Evolutionary conservation across 2,113 vertebrate genomes (phyloP).

Genomic region (Cichladusa arquata): DNA sequence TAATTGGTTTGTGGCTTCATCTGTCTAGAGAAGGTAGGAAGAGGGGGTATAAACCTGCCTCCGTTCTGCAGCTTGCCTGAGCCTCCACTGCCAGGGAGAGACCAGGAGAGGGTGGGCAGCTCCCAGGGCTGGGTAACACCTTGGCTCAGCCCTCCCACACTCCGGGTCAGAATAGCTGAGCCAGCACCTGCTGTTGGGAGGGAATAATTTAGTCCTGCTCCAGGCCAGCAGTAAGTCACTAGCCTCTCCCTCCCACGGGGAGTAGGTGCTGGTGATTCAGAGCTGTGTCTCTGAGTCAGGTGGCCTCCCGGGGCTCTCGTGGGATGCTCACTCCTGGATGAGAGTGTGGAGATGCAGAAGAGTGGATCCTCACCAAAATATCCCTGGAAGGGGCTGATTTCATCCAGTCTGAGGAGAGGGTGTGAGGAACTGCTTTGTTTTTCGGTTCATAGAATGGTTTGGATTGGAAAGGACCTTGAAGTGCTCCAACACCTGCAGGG

Average conservation of each 20-base stretch:
- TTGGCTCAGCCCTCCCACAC: slow-evolving; percentile 7
- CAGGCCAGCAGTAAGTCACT: not conserved
- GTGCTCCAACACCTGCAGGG: accelerated
- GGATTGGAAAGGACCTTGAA: not conserved
- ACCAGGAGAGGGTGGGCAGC: not conserved
- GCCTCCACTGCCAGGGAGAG: not conserved
- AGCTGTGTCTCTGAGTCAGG: slow-evolving; percentile 36
- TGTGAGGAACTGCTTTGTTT: not conserved
- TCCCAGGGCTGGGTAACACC: slow-evolving; percentile 20
- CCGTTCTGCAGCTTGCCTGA: not conserved
- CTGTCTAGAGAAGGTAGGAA: not conserved
- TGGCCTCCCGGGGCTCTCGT: not conserved
- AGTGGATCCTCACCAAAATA: not conserved
- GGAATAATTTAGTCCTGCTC: not conserved
- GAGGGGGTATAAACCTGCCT: not conserved
- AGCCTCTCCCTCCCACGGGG: slow-evolving; percentile 10
- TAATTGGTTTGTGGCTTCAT: not conserved
- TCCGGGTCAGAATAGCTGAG: slow-evolving; percentile 19
- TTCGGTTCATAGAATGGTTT: not conserved
- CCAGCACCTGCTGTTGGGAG: not conserved
- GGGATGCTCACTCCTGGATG: not conserved
- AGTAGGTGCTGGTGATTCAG: slow-evolving; percentile 57
- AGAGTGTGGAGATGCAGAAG: not conserved
- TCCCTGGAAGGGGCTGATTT: not conserved
- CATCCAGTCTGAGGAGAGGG: not conserved